Evolutionary conservation across 2,797 vertebrate genomes (phyloP).

Genomic region (Sebastes oblongus): DNA sequence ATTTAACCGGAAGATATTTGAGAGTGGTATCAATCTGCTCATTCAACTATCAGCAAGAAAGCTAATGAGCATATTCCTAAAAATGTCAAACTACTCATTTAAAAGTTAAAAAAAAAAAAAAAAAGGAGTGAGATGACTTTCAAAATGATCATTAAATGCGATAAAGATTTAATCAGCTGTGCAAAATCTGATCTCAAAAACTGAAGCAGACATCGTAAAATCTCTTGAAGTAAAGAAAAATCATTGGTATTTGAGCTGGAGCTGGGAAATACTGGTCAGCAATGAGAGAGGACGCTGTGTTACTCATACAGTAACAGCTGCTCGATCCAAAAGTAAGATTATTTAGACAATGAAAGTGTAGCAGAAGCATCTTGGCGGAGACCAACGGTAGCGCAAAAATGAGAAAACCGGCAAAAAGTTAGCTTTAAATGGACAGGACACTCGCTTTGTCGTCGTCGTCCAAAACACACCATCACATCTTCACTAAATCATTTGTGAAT

Average conservation of each 20-base stretch:
- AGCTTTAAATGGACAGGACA: neutral
- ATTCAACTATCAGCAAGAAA: neutral
- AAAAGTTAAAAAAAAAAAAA: neutral
- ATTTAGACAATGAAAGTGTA: no score
- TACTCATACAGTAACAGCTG: neutral
- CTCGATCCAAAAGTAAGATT: neutral
- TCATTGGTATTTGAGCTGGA: slow-evolving; percentile 17
- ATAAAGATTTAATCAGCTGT: neutral
- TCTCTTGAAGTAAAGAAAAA: neutral
- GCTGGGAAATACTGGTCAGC: neutral
- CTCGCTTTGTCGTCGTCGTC: neutral
- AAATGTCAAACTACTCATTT: neutral
- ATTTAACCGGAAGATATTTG: neutral
- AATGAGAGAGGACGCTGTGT: neutral
- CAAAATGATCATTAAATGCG: neutral
- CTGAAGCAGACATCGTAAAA: neutral
- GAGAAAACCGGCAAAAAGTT: no score
- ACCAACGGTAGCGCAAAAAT: neutral
- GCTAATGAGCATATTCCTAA: neutral
- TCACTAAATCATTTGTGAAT: neutral
- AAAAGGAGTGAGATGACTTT: neutral
- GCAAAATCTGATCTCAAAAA: neutral
- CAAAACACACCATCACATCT: neutral
- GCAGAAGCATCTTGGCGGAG: neutral
- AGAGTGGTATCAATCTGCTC: neutral